Conservation (phyloP, 1,140 invertebrate genomes). For the Cotesia chilonis region DNA sequence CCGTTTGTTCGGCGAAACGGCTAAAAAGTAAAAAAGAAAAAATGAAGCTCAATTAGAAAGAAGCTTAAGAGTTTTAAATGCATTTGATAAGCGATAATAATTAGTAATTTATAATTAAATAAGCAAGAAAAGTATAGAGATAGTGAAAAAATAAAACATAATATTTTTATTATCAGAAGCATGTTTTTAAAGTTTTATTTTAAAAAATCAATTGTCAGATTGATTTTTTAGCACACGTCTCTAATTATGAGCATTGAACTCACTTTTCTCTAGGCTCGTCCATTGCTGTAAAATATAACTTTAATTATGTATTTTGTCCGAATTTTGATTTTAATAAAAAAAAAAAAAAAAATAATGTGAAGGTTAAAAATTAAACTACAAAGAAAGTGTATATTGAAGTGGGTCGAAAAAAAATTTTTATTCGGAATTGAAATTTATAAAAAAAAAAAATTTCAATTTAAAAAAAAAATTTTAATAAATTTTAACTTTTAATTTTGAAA, state of each 20-base stretch:
- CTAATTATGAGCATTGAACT: constrained; percentile 60
- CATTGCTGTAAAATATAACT: constrained; percentile 75
- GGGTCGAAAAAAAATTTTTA: neutral
- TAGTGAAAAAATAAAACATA: constrained; percentile 18
- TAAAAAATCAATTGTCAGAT: too few species aligned
- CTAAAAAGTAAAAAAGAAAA: constrained; percentile 22
- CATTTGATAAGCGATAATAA: constrained; percentile 26
- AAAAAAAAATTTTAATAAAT: too few species aligned
- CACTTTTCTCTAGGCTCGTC: constrained; percentile 86
- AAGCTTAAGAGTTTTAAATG: constrained; percentile 6
- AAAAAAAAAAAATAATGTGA: neutral
- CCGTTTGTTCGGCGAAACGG: constrained; percentile 25
- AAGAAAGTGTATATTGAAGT: neutral
- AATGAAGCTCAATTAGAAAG: constrained; percentile 6
- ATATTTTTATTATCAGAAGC: constrained; percentile 2
- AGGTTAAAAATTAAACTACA: neutral
- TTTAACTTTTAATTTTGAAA: too few species aligned
- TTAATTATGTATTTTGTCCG: constrained; percentile 30
- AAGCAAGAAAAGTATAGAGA: constrained; percentile 34
- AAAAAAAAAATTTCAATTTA: too few species aligned
- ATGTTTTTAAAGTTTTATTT: too few species aligned
- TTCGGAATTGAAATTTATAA: too few species aligned
- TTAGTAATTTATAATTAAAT: constrained; percentile 39
- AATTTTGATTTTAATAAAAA: constrained; percentile 2
- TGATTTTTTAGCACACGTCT: neutral